Evolutionary conservation across 2,888 invertebrate genomes (phyloP).

Genomic region (Pachycephus smyrnensis): DNA sequence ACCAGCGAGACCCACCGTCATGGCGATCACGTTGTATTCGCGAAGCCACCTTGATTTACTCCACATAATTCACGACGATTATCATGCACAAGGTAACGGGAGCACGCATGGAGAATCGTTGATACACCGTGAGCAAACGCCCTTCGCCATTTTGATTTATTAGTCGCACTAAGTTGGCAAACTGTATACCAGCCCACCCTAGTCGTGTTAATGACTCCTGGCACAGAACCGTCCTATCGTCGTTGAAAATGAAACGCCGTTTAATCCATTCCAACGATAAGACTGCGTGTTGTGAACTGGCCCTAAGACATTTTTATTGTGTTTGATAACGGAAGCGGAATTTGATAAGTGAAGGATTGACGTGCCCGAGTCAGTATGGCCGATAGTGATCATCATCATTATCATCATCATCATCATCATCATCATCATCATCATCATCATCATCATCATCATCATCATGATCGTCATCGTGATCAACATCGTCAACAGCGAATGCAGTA

Average conservation of each 20-base stretch:
- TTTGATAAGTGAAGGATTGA: neutral
- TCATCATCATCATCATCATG: neutral
- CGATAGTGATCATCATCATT: neutral
- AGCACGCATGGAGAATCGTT: neutral
- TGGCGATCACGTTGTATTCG: neutral
- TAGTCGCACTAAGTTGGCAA: neutral
- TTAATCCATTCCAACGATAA: neutral
- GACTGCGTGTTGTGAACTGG: neutral
- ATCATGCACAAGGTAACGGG: constrained; percentile 27
- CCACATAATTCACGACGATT: constrained; percentile 48
- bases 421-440: too few species aligned
- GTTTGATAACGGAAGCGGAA: neutral
- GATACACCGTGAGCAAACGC: neutral
- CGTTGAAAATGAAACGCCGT: neutral
- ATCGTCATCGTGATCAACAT: neutral
- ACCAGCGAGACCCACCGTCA: neutral
- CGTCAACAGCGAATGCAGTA: neutral
- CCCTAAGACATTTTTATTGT: neutral
- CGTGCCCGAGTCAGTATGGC: neutral
- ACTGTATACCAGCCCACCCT: neutral
- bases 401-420: too few species aligned
- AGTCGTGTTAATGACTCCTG: neutral
- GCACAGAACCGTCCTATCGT: neutral
- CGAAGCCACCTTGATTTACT: constrained; percentile 42
- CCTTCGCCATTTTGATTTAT: constrained; percentile 21